Percentiles rank a stretch among this genome's conserved stretches.
Evolutionary conservation across 2,888 invertebrate genomes (phyloP).

Genomic region (Caenorhabditis angaria): DNA sequence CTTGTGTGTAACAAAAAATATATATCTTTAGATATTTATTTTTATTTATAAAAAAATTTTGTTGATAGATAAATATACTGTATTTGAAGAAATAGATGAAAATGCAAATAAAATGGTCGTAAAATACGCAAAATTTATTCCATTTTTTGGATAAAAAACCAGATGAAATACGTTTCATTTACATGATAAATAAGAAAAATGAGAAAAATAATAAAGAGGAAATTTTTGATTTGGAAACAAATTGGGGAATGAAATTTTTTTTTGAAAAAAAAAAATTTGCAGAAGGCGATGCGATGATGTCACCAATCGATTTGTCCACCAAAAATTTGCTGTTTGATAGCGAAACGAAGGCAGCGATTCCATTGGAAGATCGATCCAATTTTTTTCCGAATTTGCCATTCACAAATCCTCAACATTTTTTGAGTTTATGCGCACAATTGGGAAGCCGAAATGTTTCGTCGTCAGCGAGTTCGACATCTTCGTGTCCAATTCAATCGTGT

Average conservation of each 20-base stretch:
- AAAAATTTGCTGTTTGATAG: constrained; percentile 34
- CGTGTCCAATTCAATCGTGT: constrained; percentile 46
- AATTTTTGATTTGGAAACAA: neutral
- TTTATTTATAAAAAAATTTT: neutral
- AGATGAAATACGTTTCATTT: constrained; percentile 1
- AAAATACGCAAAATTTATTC: constrained; percentile 4
- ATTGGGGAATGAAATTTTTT: neutral
- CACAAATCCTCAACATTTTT: constrained; percentile 39
- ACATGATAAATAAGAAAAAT: constrained; percentile 2
- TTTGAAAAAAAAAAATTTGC: no score
- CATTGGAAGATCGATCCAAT: constrained; percentile 37
- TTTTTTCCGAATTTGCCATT: constrained; percentile 11
- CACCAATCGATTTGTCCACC: constrained; percentile 51
- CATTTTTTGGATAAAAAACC: constrained; percentile 2
- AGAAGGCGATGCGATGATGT: constrained; percentile 46
- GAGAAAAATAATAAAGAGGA: neutral
- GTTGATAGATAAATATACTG: no score
- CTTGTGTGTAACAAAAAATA: neutral
- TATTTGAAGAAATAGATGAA: neutral
- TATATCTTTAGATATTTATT: neutral
- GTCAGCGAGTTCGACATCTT: constrained; percentile 31
- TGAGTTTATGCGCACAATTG: constrained; percentile 52
- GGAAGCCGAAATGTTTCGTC: constrained; percentile 41
- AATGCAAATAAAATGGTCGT: constrained; percentile 2
- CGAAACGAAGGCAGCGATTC: constrained; percentile 17